Evolutionary conservation across 2,888 invertebrate genomes (phyloP), one percentile per base, ranked within the genome.

Genomic region (Drosophila buzzatii): DNA sequence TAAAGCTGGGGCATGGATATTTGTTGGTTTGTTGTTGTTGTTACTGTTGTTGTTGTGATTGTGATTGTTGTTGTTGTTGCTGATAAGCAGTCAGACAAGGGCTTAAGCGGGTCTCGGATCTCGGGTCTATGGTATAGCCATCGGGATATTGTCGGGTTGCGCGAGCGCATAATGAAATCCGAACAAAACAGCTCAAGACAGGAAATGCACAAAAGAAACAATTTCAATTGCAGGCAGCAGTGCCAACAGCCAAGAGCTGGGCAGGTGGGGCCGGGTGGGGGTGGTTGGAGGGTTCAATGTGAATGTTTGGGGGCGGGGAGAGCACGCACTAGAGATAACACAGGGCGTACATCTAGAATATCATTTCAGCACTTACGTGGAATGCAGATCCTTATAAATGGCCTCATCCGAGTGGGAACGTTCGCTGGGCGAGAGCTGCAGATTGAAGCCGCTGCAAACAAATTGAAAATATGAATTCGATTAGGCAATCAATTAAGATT

Each of bases 311-410:
- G 65, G 41, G 37, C 10, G 44, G 47, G 23, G 16, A 41, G 31
- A 31, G 56, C 59, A 62, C 68, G 58, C 57, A 85, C 66, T 73
- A 67, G 39, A 76, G 63, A 70, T 75, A 68, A 72, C 69, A 70
- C 58, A 57, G 20, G 49, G 64, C 63, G 23, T 4, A 23, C 18
- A 6, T 10, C 16, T 23, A 1, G 8, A 37, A 16, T 37, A 37
- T 16, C 3, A 7, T 8, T 39, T 16, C 5, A 47, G 35, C 66
- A 96, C 96, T 96, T 95, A 96, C 96, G 95, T 95, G 82, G 96
- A 95, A 92, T 96, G 96, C 79, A 97, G 94, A 92, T 97, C 96
- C 93, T 96, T 96, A 93, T 97, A 97, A 81, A 97, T 96, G 83
- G 97, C 96, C 92, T 97, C 97, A 92, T 97, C 96, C 33, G 97